Conservation (phyloP, 1,140 invertebrate genomes). For the Coboldia fuscipes region DNA sequence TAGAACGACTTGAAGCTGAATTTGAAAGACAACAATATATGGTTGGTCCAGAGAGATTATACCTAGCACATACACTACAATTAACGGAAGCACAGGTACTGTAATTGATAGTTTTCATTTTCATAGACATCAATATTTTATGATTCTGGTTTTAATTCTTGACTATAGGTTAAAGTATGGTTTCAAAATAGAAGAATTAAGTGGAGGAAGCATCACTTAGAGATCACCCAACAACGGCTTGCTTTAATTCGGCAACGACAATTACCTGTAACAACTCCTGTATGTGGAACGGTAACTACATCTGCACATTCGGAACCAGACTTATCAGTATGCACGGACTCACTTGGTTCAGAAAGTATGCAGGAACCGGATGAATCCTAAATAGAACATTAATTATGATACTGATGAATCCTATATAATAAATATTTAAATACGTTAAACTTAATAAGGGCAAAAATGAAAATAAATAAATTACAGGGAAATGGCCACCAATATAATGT, state of each 20-base stretch:
- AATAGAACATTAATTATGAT: too few relatives aligned
- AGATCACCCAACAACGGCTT: conserved; percentile 70
- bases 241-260: conserved; percentile 46
- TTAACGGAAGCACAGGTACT: conserved; percentile 75
- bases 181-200: conserved; percentile 89
- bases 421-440: too few relatives aligned
- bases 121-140: not conserved
- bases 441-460: too few relatives aligned
- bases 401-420: too few relatives aligned
- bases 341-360: conserved; percentile 13
- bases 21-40: conserved; percentile 90
- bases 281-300: conserved; percentile 12
- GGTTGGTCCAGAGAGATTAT: conserved; percentile 74
- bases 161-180: conserved; percentile 92
- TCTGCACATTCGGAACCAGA: conserved; percentile 12
- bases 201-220: conserved; percentile 83
- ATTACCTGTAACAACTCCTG: conserved; percentile 1
- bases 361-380: too few relatives aligned
- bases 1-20: conserved; percentile 75
- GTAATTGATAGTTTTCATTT: not conserved
- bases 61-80: conserved; percentile 67
- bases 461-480: too few relatives aligned
- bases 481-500: too few relatives aligned
- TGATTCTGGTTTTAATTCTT: conserved; percentile 3
- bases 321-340: conserved; percentile 19